Conservation (phyloP, 2,113 vertebrate species). For the Trogon surrucura region DNA sequence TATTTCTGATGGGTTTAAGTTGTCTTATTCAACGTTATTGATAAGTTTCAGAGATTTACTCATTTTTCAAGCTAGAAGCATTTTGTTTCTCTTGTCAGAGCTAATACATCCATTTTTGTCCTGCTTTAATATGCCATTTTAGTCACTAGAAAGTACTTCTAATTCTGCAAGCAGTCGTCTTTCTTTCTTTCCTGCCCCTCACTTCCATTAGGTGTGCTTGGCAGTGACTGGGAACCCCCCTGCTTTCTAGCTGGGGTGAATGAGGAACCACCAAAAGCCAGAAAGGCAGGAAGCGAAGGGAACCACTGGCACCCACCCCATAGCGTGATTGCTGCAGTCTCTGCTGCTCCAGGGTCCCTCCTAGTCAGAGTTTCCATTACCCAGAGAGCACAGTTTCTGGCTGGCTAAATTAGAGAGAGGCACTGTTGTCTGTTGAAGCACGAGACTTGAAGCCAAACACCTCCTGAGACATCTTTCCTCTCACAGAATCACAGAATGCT, state of each 20-base stretch:
- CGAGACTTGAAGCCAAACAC: neutral
- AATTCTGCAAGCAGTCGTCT: conserved; percentile 16
- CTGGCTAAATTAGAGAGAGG: neutral
- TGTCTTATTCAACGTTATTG: neutral
- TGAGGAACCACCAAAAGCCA: conserved; percentile 20
- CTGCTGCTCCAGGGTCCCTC: neutral
- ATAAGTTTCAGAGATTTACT: neutral
- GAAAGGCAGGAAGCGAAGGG: neutral
- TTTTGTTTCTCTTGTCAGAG: neutral
- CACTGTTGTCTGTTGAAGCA: neutral
- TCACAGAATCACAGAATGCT: no score
- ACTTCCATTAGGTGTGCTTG: conserved; percentile 14
- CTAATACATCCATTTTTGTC: neutral
- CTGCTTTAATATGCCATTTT: neutral
- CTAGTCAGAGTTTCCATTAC: conserved; percentile 21
- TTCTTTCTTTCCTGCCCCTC: conserved; percentile 24
- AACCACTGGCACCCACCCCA: neutral
- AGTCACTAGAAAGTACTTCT: neutral
- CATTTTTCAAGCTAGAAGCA: neutral
- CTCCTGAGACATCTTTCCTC: neutral
- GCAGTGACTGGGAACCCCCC: conserved; percentile 22
- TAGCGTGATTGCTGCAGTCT: neutral
- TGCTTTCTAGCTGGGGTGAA: neutral
- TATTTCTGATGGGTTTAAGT: neutral
- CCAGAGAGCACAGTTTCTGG: neutral